These are phyloP conservation scores for Helicorthomorpha holstii DNA, from an alignment of 1,140 invertebrate species.

Conservation along the genomic window DNA sequence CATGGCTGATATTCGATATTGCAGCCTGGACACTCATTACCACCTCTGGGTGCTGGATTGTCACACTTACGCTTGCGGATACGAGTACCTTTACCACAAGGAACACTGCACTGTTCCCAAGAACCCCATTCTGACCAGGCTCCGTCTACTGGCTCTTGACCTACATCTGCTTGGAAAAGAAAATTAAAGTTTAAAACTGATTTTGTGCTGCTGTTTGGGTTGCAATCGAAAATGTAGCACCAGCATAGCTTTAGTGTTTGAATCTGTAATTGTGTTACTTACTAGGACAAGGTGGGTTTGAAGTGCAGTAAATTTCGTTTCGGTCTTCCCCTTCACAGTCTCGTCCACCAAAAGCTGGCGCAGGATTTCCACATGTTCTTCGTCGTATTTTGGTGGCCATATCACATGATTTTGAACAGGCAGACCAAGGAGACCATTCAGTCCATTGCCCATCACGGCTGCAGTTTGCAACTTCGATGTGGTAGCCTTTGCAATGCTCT, in stretches of 20 bases:
- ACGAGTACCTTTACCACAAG: conserved; percentile 22
- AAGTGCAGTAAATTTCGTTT: conserved; percentile 54
- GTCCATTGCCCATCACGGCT: conserved; percentile 30
- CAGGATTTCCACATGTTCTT: conserved; percentile 25
- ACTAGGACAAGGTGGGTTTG: conserved; percentile 59
- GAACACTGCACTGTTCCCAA: conserved; percentile 23
- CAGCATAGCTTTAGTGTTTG: too few relatives aligned
- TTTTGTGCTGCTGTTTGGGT: too few relatives aligned
- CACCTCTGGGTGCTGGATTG: conserved; percentile 39
- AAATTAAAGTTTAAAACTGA: background rate
- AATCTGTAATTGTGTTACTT: too few relatives aligned
- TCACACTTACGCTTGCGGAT: conserved; percentile 39
- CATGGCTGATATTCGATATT: conserved; percentile 41
- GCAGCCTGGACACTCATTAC: conserved; percentile 47
- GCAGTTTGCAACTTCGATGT: conserved; percentile 32
- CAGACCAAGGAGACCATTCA: conserved; percentile 27
- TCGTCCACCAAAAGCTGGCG: conserved; percentile 24
- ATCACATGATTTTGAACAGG: conserved; percentile 35
- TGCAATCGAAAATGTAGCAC: too few relatives aligned
- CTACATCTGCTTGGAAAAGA: conserved; percentile 39
- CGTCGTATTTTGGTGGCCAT: conserved; percentile 34
- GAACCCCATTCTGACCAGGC: conserved; percentile 25
- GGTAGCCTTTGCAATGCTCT: conserved; percentile 25
- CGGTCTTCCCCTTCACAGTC: conserved; percentile 26
- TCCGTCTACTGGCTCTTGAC: conserved; percentile 26